Conservation (phyloP, 2,113 vertebrate genomes). For the Aphyosemion australe region DNA sequence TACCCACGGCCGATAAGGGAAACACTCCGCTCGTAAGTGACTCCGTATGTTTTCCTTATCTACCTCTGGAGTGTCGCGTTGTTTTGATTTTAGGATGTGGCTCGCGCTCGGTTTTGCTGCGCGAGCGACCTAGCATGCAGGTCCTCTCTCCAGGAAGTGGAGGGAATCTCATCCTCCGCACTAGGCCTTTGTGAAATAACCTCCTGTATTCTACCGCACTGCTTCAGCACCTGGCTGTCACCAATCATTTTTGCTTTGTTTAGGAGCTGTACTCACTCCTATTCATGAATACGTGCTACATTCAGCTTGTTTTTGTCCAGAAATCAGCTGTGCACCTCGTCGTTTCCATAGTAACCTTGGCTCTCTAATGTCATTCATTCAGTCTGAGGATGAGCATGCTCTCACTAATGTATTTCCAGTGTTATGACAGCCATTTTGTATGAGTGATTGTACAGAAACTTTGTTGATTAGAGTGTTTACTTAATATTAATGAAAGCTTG, state of each 20-base stretch:
- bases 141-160: conserved; percentile 69
- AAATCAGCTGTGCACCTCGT: conserved; percentile 47
- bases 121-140: conserved; percentile 35
- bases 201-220: background rate
- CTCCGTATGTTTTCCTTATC: conserved; percentile 16
- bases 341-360: conserved; percentile 81
- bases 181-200: conserved; percentile 39
- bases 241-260: background rate
- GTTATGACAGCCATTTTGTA: background rate
- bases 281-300: background rate
- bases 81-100: conserved; percentile 16
- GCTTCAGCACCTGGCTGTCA: background rate
- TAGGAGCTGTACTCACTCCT: background rate
- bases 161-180: conserved; percentile 30
- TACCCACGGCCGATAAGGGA: conserved; percentile 47
- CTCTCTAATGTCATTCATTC: conserved; percentile 43
- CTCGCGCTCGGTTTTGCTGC: conserved; percentile 28
- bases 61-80: background rate
- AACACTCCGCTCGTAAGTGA: conserved; percentile 65
- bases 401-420: conserved; percentile 9
- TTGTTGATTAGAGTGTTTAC: too few relatives aligned
- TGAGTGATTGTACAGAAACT: too few relatives aligned
- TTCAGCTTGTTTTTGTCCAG: conserved; percentile 19
- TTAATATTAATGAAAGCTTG: too few relatives aligned
- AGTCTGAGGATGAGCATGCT: conserved; percentile 17